A percentile compares a stretch with the other conserved stretches of the same genome.
Conservation (phyloP, 2,797 vertebrate genomes). For the Megaceryle alcyon region DNA sequence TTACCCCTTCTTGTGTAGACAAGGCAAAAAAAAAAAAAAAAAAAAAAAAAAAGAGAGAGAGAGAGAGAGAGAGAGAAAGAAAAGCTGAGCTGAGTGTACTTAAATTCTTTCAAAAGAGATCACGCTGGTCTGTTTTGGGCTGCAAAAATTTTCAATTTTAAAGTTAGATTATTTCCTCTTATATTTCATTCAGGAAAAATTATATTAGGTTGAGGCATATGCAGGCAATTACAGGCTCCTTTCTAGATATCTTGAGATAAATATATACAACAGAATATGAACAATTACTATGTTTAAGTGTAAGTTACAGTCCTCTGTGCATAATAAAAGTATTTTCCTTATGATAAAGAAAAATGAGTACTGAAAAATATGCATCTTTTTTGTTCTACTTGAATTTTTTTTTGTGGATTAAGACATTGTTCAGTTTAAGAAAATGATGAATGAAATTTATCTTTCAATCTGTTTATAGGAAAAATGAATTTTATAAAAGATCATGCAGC, state of each 20-base stretch:
- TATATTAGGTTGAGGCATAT: neutral
- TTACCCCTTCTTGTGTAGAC: conserved; percentile 27
- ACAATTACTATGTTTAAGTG: neutral
- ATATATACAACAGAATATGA: neutral
- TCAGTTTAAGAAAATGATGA: neutral
- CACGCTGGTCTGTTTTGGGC: neutral
- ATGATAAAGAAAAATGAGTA: neutral
- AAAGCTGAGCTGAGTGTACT: neutral
- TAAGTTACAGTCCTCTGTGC: neutral
- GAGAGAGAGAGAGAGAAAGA: neutral
- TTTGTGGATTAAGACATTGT: neutral
- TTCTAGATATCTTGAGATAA: neutral
- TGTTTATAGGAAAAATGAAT: neutral
- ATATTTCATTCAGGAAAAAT: neutral
- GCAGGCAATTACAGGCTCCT: neutral
- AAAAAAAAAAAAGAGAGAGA: too few relatives aligned
- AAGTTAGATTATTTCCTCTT: neutral
- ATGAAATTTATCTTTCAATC: neutral
- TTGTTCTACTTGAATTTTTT: neutral
- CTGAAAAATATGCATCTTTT: neutral
- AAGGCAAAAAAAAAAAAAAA: neutral
- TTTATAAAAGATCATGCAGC: neutral
- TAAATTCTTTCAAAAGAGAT: neutral
- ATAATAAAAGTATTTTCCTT: neutral
- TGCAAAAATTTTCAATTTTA: neutral